These are phyloP conservation scores for Hippocampus guttulatus DNA, from an alignment of 2,113 vertebrate species.

Conservation along the genomic window DNA sequence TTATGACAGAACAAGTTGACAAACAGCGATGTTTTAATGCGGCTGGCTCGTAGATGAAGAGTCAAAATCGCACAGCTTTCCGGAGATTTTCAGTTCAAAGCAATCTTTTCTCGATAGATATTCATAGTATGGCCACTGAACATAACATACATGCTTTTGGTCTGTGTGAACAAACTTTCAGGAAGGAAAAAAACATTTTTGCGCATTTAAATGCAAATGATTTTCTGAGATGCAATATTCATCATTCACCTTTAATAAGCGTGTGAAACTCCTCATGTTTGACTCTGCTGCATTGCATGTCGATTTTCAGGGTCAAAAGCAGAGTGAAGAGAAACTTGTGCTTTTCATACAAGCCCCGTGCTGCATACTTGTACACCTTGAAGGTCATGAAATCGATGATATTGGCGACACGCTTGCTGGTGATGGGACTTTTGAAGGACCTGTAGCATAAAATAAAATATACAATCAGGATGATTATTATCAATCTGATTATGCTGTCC, in stretches of 20 bases:
- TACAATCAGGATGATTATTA: not conserved
- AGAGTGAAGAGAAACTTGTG: conserved; percentile 95
- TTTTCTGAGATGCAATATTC: not conserved
- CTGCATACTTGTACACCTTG: conserved; percentile 83
- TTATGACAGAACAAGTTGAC: not conserved
- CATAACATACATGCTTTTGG: too few species aligned
- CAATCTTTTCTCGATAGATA: not conserved
- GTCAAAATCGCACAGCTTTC: not conserved
- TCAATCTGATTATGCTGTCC: not conserved
- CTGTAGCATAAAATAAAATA: conserved; percentile 57
- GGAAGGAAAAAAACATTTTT: not conserved
- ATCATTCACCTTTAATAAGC: conserved; percentile 86
- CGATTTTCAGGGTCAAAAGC: conserved; percentile 88
- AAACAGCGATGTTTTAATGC: too few species aligned
- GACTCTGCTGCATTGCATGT: conserved; percentile 85
- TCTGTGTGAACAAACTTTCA: too few species aligned
- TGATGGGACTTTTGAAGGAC: conserved; percentile 84
- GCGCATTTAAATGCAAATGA: not conserved
- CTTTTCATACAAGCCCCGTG: conserved; percentile 86
- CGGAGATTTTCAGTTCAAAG: not conserved
- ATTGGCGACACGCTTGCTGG: conserved; percentile 85
- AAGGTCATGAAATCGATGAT: conserved; percentile 94
- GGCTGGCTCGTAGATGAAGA: too few species aligned
- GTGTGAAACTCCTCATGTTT: conserved; percentile 91
- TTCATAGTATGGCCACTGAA: too few species aligned